These are phyloP conservation scores for Pteronotus mesoamericanus DNA, from an alignment of 2,797 vertebrate species.

Conservation along the genomic window DNA sequence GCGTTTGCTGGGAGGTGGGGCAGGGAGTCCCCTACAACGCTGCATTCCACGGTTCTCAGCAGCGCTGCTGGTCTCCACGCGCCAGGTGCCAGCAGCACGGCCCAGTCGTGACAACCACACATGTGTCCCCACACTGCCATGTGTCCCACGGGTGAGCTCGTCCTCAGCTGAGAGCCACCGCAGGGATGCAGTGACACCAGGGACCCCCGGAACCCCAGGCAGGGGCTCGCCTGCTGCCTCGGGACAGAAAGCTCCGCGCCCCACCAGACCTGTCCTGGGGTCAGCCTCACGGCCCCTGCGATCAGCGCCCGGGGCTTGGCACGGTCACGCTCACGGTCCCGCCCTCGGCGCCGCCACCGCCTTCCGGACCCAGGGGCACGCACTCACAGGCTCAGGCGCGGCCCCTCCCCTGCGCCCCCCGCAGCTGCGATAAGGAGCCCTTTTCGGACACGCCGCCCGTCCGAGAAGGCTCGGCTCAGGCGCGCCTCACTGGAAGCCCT, in stretches of 20 bases:
- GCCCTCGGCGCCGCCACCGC: rapidly evolving
- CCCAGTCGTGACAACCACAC: neutral
- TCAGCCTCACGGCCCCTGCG: no score
- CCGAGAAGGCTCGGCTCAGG: neutral
- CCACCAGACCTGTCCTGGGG: neutral
- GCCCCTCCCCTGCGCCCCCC: neutral
- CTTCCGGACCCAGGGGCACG: rapidly evolving
- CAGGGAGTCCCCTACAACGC: rapidly evolving
- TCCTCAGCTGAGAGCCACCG: neutral
- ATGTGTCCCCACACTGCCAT: no score
- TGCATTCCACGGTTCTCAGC: rapidly evolving
- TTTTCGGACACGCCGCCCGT: neutral
- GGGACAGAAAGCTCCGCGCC: neutral
- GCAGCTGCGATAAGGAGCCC: rapidly evolving
- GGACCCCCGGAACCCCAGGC: neutral
- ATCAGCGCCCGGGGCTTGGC: rapidly evolving
- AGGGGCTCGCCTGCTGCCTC: neutral
- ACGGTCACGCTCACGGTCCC: neutral
- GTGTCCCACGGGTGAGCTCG: rapidly evolving
- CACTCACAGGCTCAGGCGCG: neutral
- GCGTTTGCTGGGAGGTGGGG: rapidly evolving
- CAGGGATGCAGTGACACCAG: no score
- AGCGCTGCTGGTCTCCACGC: neutral
- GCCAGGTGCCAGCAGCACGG: neutral
- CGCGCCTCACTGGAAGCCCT: neutral